Evolutionary conservation across 2,797 vertebrate genomes (phyloP).

Genomic region (Dendrocincla fuliginosa): DNA sequence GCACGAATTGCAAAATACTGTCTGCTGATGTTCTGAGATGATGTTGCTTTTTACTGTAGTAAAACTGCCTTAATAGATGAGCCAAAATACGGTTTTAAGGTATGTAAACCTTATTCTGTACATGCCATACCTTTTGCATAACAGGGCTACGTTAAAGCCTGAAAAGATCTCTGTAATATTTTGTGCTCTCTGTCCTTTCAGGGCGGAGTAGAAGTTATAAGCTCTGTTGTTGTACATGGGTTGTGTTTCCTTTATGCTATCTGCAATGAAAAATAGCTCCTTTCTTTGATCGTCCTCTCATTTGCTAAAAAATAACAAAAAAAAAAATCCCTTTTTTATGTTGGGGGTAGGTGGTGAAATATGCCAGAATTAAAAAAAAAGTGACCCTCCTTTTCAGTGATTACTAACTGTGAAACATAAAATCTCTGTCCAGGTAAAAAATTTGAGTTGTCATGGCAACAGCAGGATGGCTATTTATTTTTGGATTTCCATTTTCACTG

Average conservation of each 20-base stretch:
- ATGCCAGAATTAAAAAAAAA: background rate
- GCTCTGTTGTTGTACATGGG: background rate
- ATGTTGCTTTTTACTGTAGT: background rate
- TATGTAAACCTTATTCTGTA: background rate
- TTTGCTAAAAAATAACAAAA: constrained; percentile 41
- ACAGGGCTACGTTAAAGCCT: background rate
- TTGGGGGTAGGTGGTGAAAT: constrained; percentile 27
- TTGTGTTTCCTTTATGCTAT: background rate
- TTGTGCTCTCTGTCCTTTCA: background rate
- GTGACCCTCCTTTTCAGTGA: constrained; percentile 24
- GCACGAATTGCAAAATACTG: background rate
- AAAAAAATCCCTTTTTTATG: background rate
- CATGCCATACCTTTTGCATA: background rate
- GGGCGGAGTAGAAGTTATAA: background rate
- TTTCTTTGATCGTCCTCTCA: constrained; percentile 25
- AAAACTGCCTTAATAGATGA: background rate
- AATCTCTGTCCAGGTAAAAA: constrained; percentile 74
- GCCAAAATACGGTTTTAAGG: background rate
- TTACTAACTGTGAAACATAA: constrained; percentile 58
- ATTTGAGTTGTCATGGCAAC: constrained; percentile 73
- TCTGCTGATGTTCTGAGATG: background rate
- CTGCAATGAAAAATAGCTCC: constrained; percentile 37
- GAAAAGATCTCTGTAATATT: background rate
- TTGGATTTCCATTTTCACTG: constrained; percentile 66
- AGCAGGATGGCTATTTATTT: constrained; percentile 62